These are phyloP conservation scores for Palaemon carinicauda DNA, from an alignment of 1,140 invertebrate genomes.

Conservation along the genomic window DNA sequence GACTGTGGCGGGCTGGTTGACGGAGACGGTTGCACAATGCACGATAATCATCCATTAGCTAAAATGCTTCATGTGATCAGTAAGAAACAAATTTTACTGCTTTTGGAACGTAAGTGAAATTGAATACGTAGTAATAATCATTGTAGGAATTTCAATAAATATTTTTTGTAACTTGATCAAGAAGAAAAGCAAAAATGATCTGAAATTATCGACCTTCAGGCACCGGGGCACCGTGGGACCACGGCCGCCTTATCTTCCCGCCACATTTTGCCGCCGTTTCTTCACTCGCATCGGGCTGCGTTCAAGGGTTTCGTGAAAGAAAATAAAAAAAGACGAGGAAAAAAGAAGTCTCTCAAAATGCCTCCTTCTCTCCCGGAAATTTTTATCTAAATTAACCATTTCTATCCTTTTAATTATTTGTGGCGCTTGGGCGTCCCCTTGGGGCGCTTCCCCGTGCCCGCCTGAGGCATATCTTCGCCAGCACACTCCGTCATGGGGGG, in stretches of 20 bases:
- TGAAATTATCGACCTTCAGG: slow-evolving; percentile 9
- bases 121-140: no score
- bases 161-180: not conserved
- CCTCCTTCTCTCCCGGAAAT: not conserved
- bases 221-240: slow-evolving; percentile 42
- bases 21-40: not conserved
- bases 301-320: slow-evolving; percentile 1
- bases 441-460: not conserved
- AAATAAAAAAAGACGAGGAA: not conserved
- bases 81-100: no score
- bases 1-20: slow-evolving; percentile 40
- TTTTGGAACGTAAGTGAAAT: no score
- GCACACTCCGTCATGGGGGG: slow-evolving; percentile 25
- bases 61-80: not conserved
- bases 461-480: slow-evolving; percentile 18
- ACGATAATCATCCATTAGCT: not conserved
- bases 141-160: not conserved
- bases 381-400: slow-evolving; percentile 49
- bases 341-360: not conserved
- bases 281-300: not conserved
- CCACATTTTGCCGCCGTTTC: slow-evolving; percentile 48
- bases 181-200: not conserved
- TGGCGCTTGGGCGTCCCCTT: slow-evolving; percentile 7
- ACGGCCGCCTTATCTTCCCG: slow-evolving; percentile 22
- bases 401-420: slow-evolving; percentile 51